Conservation (phyloP, 2,797 vertebrate species). For the Bradypus variegatus region DNA sequence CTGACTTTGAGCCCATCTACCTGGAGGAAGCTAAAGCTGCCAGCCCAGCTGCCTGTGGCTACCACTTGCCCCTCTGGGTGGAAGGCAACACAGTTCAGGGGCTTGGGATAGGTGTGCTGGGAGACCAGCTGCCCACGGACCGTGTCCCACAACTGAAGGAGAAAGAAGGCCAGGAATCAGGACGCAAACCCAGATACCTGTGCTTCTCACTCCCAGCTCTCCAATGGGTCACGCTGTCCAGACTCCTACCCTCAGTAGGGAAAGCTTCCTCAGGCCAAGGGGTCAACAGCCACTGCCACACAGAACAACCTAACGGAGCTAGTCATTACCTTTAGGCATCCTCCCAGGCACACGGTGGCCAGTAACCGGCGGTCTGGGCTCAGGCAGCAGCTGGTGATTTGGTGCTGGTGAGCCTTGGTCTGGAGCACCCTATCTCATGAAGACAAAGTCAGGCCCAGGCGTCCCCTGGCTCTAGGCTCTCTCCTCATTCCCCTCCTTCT, state of each 20-base stretch:
- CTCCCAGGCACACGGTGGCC: slow-evolving; percentile 84
- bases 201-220: neutral
- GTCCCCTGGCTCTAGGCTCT: neutral
- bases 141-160: slow-evolving; percentile 67
- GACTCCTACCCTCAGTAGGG: neutral
- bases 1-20: slow-evolving; percentile 71
- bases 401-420: slow-evolving; percentile 77
- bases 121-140: slow-evolving; percentile 44
- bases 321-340: slow-evolving; percentile 78
- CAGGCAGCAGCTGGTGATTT: slow-evolving; percentile 81
- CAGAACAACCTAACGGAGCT: neutral
- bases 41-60: slow-evolving; percentile 84
- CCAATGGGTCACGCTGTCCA: neutral
- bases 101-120: slow-evolving; percentile 64
- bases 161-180: neutral
- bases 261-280: neutral
- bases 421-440: slow-evolving; percentile 72
- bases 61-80: slow-evolving; percentile 76
- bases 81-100: slow-evolving; percentile 85
- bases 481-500: neutral
- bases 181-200: neutral
- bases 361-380: slow-evolving; percentile 77
- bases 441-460: neutral
- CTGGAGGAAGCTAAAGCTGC: slow-evolving; percentile 75
- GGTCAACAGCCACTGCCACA: neutral